Percentiles rank a stretch among this genome's conserved stretches.
Conservation (phyloP, 2,888 invertebrate genomes). For the Leptinotarsa haldemani region DNA sequence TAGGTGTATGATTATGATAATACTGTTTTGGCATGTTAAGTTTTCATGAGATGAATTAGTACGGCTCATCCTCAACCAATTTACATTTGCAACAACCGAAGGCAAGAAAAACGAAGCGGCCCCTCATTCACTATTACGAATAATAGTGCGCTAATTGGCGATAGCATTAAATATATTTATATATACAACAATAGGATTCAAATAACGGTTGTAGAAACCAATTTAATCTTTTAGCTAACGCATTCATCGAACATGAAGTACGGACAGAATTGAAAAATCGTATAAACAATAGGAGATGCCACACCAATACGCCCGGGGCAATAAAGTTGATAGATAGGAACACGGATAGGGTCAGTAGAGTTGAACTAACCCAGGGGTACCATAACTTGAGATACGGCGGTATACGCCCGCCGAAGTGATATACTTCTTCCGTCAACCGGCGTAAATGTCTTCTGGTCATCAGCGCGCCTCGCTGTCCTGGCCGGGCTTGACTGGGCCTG, state of each 20-base stretch:
- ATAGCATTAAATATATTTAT: slow-evolving; percentile 40
- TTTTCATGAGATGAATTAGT: not conserved
- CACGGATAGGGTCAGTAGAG: slow-evolving; percentile 63
- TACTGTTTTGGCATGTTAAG: too few relatives aligned
- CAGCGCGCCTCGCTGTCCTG: slow-evolving; percentile 53
- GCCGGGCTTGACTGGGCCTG: slow-evolving; percentile 24
- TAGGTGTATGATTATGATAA: too few relatives aligned
- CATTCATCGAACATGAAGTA: slow-evolving; percentile 44
- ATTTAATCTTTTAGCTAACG: slow-evolving; percentile 45
- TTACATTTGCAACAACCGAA: not conserved
- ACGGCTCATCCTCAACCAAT: not conserved
- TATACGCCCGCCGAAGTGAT: slow-evolving; percentile 61
- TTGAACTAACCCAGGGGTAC: slow-evolving; percentile 64
- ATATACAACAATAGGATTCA: slow-evolving; percentile 39
- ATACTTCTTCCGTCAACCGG: slow-evolving; percentile 66
- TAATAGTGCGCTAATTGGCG: slow-evolving; percentile 42
- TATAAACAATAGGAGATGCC: slow-evolving; percentile 65
- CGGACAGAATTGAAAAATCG: slow-evolving; percentile 60
- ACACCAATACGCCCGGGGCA: slow-evolving; percentile 62
- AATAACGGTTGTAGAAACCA: slow-evolving; percentile 45
- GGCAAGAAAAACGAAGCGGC: slow-evolving; percentile 23
- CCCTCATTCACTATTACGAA: slow-evolving; percentile 25
- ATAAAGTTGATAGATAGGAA: slow-evolving; percentile 64
- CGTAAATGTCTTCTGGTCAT: slow-evolving; percentile 66
- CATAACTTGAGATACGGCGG: slow-evolving; percentile 60